Percentiles rank a stretch among this genome's conserved stretches.
These are phyloP conservation scores for Oryctolagus cuniculus DNA, from an alignment of 2,113 vertebrate species.

Conservation along the genomic window DNA sequence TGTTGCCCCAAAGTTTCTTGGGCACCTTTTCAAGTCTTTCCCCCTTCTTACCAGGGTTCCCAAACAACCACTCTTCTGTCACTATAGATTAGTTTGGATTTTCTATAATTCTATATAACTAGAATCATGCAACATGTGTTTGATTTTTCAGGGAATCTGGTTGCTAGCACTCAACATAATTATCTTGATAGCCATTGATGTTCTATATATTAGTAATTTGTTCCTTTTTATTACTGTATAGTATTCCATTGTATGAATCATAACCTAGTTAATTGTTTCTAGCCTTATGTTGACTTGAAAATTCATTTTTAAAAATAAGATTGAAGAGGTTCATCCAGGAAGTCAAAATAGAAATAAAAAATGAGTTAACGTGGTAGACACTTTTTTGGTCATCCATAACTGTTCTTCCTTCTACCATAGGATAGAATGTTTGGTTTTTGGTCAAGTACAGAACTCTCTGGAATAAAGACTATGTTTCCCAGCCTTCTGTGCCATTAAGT, in stretches of 20 bases:
- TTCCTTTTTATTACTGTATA: constrained; percentile 1
- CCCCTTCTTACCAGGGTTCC: neutral
- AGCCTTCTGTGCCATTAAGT: neutral
- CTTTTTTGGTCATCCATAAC: neutral
- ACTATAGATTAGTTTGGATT: neutral
- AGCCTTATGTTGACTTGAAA: neutral
- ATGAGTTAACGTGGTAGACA: neutral
- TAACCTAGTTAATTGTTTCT: neutral
- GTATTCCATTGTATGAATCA: neutral
- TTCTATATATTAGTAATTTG: neutral
- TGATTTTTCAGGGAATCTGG: neutral
- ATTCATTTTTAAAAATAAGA: neutral
- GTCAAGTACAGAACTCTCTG: neutral
- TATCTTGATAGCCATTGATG: neutral
- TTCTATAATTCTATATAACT: constrained; percentile 47
- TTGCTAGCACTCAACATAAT: neutral
- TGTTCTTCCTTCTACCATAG: neutral
- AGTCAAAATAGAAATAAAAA: constrained; percentile 37
- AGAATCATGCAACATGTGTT: neutral
- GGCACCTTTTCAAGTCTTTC: neutral
- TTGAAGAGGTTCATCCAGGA: neutral
- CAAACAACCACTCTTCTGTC: neutral
- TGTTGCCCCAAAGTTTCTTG: neutral
- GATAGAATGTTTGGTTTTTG: neutral
- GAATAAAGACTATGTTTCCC: constrained; percentile 35